A percentile compares a stretch with the other conserved stretches of the same genome.
phyloP scores from a whole-genome alignment of 2,113 vertebrate genomes.

The Gasterosteus aculeatus region DNA sequence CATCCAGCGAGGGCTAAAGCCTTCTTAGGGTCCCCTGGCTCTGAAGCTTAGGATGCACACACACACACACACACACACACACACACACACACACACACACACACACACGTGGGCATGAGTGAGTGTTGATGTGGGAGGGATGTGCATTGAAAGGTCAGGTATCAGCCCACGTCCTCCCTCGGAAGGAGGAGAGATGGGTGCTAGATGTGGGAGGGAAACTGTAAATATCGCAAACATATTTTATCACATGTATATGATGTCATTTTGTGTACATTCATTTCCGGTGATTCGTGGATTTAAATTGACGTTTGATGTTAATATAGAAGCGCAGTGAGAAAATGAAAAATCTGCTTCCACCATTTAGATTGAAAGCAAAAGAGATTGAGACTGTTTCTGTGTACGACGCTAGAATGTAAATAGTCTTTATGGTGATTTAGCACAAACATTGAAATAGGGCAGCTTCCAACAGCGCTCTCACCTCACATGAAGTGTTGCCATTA shows the following conservation, averaged over 20 bases:
- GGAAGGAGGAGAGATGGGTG: slow-evolving; percentile 54
- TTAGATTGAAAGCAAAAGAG: background rate
- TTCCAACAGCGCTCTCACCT: slow-evolving; percentile 3
- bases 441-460: background rate
- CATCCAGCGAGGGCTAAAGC: slow-evolving; percentile 46
- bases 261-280: slow-evolving; percentile 1
- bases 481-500: slow-evolving; percentile 6
- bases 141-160: slow-evolving; percentile 71
- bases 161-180: slow-evolving; percentile 68
- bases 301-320: slow-evolving; percentile 15
- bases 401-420: background rate
- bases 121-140: slow-evolving; percentile 60
- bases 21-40: slow-evolving; percentile 49
- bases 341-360: slow-evolving; percentile 3
- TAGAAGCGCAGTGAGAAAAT: background rate
- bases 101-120: slow-evolving; percentile 12
- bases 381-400: background rate
- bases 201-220: slow-evolving; percentile 56
- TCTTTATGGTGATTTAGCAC: background rate
- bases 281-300: background rate
- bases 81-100: slow-evolving; percentile 4
- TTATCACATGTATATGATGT: background rate
- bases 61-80: slow-evolving; percentile 2
- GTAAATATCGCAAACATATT: slow-evolving; percentile 41
- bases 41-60: slow-evolving; percentile 38